Base-by-base conservation (phyloP, 2,797 vertebrate genomes). In the Semotilus atromaculatus region DNA sequence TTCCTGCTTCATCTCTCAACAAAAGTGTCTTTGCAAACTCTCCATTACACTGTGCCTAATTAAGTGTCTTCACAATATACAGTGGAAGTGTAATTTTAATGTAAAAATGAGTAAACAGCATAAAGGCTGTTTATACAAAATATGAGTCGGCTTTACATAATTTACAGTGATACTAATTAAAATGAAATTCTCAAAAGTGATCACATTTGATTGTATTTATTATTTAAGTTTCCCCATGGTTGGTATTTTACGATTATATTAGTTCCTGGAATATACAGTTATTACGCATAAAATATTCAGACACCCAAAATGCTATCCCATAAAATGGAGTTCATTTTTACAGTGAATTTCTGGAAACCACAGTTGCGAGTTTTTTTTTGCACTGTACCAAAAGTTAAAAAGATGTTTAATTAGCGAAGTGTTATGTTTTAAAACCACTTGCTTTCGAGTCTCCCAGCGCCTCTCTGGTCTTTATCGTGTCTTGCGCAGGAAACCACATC, bases 391-490 rank as follows among this genome's bases (percentile, higher is more conserved):
- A 74, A 74, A 51, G 8, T 21, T 19, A 1, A 80, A 23, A 43
- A 53, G 13, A 68, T 26, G 64, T 48, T 80, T n/a, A 55, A 68
- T 80, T 53, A 68, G 67, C 38, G 1, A 43, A 43, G 7, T 55
- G 53, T 31, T 21, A 23, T 26, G 51, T 72, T 60, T 81, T 81
- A 60, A 72, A 43, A 31, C 67, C 1, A 5, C 80, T 71, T 60
- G 13, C 36, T 73, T 45, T 11, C 26, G 80, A 75, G 58, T 74
- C 36, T 70, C 34, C 13, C 36, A 18, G 81, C 13, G 18, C 7
- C 34, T 51, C 53, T 66, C 64, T 78, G 34, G n/a, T 68, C 55
- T 79, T 62, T 60, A 72, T 36, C 36, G 14, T 84, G 70, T 13
- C 67, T 43, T 48, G 53, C 43, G n/a, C 66, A 23, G 77, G 19